Percentiles rank a stretch among this genome's conserved stretches.
Conservation (phyloP, 2,797 vertebrate species). For the Anguilla megastoma region DNA sequence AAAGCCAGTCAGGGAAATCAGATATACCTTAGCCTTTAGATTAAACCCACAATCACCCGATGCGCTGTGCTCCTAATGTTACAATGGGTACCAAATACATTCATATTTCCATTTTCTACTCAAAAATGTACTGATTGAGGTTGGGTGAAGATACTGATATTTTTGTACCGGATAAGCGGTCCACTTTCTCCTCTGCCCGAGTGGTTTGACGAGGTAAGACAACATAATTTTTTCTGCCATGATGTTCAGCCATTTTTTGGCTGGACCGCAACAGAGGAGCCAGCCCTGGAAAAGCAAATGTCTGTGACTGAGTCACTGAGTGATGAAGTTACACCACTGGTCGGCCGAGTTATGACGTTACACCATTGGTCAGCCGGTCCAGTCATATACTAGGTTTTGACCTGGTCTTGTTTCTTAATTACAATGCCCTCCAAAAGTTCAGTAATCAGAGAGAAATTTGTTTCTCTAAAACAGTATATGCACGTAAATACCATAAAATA, state of each 20-base stretch:
- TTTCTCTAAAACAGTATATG: too few relatives aligned
- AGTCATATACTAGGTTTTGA: too few relatives aligned
- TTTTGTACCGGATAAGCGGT: neutral
- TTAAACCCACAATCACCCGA: neutral
- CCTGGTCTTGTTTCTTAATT: neutral
- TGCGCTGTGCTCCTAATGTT: constrained; percentile 22
- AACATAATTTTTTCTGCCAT: neutral
- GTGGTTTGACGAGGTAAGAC: neutral
- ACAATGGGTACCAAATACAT: neutral
- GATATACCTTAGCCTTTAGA: constrained; percentile 23
- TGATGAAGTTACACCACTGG: too few relatives aligned
- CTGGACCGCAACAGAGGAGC: too few relatives aligned
- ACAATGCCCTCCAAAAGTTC: too few relatives aligned
- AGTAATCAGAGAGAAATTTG: too few relatives aligned
- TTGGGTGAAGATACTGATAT: neutral
- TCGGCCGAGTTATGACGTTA: too few relatives aligned
- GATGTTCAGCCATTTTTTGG: neutral
- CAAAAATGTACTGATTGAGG: neutral
- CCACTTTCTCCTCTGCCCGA: too few relatives aligned
- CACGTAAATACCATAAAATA: too few relatives aligned
- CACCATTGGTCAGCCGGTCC: too few relatives aligned
- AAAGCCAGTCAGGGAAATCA: constrained; percentile 16
- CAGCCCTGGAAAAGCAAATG: too few relatives aligned
- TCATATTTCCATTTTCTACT: constrained; percentile 4
- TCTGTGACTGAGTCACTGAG: too few relatives aligned